Evolutionary conservation across 1,140 invertebrate species (phyloP).

Genomic region (Heterodera schachtii): DNA sequence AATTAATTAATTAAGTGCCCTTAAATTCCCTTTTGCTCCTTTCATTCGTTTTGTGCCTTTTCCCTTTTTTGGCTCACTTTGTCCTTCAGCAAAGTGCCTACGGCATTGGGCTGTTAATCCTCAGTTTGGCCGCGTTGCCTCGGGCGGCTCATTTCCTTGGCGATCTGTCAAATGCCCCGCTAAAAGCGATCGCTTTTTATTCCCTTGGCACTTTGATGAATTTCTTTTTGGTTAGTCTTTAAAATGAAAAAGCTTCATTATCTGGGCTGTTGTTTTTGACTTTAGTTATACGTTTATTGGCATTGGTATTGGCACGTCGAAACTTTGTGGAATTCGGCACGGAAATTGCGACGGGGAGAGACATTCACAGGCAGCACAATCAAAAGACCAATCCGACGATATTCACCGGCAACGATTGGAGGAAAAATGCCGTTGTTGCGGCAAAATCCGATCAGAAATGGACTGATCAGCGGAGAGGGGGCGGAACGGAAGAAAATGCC

Average conservation of each 20-base stretch:
- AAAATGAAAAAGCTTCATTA: conserved; percentile 1
- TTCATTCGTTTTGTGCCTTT: too few species aligned
- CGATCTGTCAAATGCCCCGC: conserved; percentile 55
- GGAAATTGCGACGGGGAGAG: conserved; percentile 49
- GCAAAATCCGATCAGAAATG: not conserved
- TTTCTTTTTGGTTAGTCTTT: conserved; percentile 56
- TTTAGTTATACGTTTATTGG: conserved; percentile 60
- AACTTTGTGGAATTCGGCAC: conserved; percentile 50
- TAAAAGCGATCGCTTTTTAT: conserved; percentile 53
- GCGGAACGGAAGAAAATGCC: not conserved
- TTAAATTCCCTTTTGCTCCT: not conserved
- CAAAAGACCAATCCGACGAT: conserved; percentile 4
- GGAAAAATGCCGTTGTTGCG: not conserved
- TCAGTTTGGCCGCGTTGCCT: conserved; percentile 57
- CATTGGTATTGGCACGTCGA: conserved; percentile 64
- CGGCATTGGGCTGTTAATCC: conserved; percentile 59
- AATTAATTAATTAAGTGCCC: too few species aligned
- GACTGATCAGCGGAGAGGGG: not conserved
- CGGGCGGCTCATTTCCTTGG: conserved; percentile 57
- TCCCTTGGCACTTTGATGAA: conserved; percentile 58
- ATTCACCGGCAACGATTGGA: not conserved
- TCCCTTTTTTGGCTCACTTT: not conserved
- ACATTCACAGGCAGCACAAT: conserved; percentile 6
- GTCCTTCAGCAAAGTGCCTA: conserved; percentile 60
- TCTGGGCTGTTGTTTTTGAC: not conserved